Evolutionary conservation across 2,888 invertebrate species (phyloP).

Genomic region (Tetranychus piercei): DNA sequence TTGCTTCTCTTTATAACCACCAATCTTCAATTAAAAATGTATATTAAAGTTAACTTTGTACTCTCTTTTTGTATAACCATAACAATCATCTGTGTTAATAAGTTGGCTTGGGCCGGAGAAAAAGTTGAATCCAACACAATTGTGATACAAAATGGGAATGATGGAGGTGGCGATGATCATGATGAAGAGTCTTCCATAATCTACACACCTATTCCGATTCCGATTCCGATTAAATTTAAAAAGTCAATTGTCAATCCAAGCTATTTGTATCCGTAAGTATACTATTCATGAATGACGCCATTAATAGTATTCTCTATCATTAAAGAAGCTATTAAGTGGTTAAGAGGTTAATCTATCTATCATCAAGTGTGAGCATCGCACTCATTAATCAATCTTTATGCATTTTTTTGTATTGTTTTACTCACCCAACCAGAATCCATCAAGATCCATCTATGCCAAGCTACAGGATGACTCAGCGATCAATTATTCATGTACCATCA

Average conservation of each 20-base stretch:
- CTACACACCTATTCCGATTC: background rate
- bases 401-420: background rate
- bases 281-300: background rate
- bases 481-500: background rate
- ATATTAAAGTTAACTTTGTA: background rate
- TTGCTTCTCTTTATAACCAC: background rate
- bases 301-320: background rate
- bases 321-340: background rate
- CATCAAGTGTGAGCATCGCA: background rate
- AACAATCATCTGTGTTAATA: background rate
- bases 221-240: background rate
- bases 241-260: background rate
- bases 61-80: background rate
- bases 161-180: background rate
- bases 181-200: background rate
- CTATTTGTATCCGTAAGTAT: background rate
- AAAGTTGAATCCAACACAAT: background rate
- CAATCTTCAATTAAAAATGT: background rate
- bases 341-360: background rate
- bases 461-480: background rate
- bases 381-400: background rate
- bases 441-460: background rate
- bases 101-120: background rate
- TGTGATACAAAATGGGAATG: background rate
- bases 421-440: background rate